Conservation (phyloP, 2,113 vertebrate species). For the Macaca nemestrina region DNA sequence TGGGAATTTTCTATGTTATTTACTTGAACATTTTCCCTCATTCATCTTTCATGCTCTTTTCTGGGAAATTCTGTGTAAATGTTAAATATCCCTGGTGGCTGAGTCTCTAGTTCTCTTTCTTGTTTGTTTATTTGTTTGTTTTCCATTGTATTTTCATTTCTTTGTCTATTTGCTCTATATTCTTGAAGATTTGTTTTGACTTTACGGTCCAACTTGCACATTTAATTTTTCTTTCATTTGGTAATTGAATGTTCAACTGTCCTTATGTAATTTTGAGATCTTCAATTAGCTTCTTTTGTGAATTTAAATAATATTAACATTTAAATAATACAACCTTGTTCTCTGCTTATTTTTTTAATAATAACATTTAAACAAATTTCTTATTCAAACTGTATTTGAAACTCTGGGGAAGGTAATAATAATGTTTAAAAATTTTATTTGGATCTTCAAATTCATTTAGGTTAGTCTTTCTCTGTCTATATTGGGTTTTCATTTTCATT, state of each 20-base stretch:
- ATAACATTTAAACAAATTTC: not conserved
- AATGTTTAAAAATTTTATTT: not conserved
- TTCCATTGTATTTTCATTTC: not conserved
- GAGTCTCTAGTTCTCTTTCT: not conserved
- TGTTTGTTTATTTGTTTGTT: not conserved
- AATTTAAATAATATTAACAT: no score
- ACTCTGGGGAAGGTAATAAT: not conserved
- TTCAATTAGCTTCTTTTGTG: no score
- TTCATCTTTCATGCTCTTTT: not conserved
- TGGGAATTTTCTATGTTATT: not conserved
- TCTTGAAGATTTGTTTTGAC: not conserved
- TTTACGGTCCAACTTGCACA: not conserved
- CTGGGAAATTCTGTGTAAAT: not conserved
- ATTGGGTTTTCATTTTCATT: not conserved
- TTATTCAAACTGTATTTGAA: not conserved
- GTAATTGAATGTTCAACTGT: not conserved
- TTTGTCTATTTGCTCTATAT: not conserved
- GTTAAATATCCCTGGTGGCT: not conserved
- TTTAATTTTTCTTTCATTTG: not conserved
- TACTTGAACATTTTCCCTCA: not conserved
- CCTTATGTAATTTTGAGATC: no score
- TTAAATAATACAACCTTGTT: no score
- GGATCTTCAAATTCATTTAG: not conserved
- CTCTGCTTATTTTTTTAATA: not conserved
- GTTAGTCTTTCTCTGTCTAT: not conserved